Evolutionary conservation across 2,113 vertebrate genomes (phyloP).

Genomic region (Xiphias gladius): DNA sequence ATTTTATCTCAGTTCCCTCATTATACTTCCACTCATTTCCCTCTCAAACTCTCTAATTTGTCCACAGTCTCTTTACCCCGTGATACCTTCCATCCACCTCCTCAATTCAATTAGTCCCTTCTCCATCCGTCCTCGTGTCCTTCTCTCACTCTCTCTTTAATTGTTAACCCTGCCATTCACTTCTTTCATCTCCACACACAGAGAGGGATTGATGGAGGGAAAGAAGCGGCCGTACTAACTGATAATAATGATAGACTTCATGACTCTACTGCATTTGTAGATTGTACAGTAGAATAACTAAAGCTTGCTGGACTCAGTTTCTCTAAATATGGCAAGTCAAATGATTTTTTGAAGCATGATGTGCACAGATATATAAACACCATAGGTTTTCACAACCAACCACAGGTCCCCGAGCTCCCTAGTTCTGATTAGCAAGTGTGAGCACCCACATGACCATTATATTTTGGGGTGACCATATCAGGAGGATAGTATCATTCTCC

Average conservation of each 20-base stretch:
- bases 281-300: background rate
- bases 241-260: conserved; percentile 4
- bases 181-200: conserved; percentile 17
- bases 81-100: conserved; percentile 30
- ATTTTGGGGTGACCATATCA: too few species aligned
- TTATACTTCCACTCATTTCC: conserved; percentile 43
- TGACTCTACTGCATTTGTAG: conserved; percentile 9
- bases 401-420: background rate
- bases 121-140: conserved; percentile 4
- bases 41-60: conserved; percentile 31
- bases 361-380: background rate
- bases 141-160: conserved; percentile 12
- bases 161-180: background rate
- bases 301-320: background rate
- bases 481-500: too few species aligned
- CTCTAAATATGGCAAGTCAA: background rate
- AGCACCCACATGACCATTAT: background rate
- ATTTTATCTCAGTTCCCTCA: conserved; percentile 46
- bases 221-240: background rate
- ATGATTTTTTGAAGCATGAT: background rate
- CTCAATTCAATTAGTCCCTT: conserved; percentile 11
- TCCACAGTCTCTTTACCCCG: background rate
- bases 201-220: conserved; percentile 27
- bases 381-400: background rate
- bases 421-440: background rate